Conservation (phyloP, 2,888 invertebrate genomes). For the Agrochola litura region DNA sequence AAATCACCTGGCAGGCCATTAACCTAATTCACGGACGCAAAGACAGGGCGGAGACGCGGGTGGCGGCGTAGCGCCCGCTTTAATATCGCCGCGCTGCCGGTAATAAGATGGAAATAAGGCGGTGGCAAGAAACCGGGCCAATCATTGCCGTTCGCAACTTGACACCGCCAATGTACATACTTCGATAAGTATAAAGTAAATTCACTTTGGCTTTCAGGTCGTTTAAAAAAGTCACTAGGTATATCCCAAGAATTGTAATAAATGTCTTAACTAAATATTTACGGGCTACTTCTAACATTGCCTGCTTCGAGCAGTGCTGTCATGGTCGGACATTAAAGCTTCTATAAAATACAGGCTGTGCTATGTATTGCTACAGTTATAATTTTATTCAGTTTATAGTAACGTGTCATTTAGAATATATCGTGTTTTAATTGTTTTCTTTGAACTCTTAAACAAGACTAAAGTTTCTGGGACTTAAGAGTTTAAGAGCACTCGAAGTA, state of each 20-base stretch:
- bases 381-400: neutral
- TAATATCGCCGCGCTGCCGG: constrained; percentile 88
- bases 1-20: constrained; percentile 90
- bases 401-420: constrained; percentile 23
- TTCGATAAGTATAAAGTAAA: constrained; percentile 70
- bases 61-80: constrained; percentile 83
- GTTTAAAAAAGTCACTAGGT: constrained; percentile 46
- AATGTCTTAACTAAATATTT: constrained; percentile 39
- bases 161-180: constrained; percentile 77
- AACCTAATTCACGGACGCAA: constrained; percentile 90
- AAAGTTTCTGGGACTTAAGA: constrained; percentile 52
- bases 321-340: constrained; percentile 1
- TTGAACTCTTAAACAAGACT: constrained; percentile 47
- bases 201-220: constrained; percentile 59
- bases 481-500: constrained; percentile 55
- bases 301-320: neutral
- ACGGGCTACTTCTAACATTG: constrained; percentile 9
- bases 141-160: constrained; percentile 87
- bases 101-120: constrained; percentile 90
- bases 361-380: neutral
- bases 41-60: constrained; percentile 89
- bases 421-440: constrained; percentile 41
- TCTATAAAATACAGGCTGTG: constrained; percentile 23
- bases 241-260: constrained; percentile 42
- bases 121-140: constrained; percentile 86